These are phyloP conservation scores for Eilema depressum DNA, from an alignment of 2,888 invertebrate genomes.

Conservation along the genomic window DNA sequence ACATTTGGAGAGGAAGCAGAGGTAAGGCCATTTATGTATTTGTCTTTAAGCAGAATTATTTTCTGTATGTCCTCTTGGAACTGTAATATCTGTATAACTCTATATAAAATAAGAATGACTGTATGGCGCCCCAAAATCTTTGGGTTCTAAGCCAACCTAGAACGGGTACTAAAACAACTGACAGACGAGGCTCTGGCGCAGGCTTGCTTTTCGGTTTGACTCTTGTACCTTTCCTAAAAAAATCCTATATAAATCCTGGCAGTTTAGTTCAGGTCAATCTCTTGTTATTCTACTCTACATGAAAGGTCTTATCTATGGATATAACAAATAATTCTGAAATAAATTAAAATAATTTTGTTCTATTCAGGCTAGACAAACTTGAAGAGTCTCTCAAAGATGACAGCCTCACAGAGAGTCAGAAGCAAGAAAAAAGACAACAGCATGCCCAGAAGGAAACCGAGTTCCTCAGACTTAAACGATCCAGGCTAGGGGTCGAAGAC, in stretches of 20 bases:
- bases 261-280: background rate
- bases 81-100: no score
- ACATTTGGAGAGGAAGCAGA: conserved; percentile 98
- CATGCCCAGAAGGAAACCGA: conserved; percentile 99
- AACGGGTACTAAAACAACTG: no score
- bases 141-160: no score
- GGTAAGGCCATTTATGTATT: conserved; percentile 81
- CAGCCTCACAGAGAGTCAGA: conserved; percentile 97
- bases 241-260: no score
- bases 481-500: conserved; percentile 98
- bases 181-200: background rate
- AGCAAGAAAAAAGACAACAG: conserved; percentile 96
- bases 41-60: background rate
- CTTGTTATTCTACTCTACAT: background rate
- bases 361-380: conserved; percentile 92
- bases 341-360: background rate
- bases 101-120: background rate
- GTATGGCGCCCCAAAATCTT: background rate
- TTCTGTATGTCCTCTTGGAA: no score
- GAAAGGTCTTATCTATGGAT: background rate
- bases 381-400: conserved; percentile 99
- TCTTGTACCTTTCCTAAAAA: no score
- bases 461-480: conserved; percentile 97
- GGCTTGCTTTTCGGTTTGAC: background rate
- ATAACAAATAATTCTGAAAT: background rate